Base-by-base conservation (phyloP, 1,140 invertebrate genomes). In the Streblospio benedicti region DNA sequence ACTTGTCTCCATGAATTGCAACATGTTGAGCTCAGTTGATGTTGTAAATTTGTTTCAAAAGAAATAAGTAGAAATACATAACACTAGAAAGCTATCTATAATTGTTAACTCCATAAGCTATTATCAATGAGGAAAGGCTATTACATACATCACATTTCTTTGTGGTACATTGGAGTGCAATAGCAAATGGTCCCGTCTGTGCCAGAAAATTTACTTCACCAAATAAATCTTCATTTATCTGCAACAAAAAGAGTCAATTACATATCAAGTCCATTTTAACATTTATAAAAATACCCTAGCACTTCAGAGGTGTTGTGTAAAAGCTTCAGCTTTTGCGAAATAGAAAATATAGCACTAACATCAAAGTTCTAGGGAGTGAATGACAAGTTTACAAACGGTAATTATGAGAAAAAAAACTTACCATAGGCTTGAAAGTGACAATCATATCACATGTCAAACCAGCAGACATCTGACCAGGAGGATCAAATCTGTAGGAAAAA, bases 381-480 rank as follows among this genome's bases (percentile, higher is more conserved):
- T 41, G 38, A 41, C 38, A 12, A n/a, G n/a, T 12, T 41, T 41
- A 41, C 38, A 12, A n/a, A n/a, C 12, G 38, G 12, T n/a, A 41
- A 41, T 20, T 47, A 20, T 5, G 5, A 47, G n/a, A 47, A 44
- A 23, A n/a, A 33, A 25, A 4, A 32, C 62, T 63, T 66, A 77
- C 76, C 73, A 75, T 76, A 25, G 77, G 76, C 61, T 72, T 73
- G 61, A 79, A 79, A 6, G 72, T 76, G 6, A 78, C 73, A 35
- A 71, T 50, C 62, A 78, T 68, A 52, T 77, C 71, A 71, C 77
- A 79, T 3, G 77, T 75, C 32, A 78, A 65, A 35, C 77, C 77
- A 53, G 77, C 76, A 35, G 77, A 79, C 68, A 79, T 72, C 61
- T 74, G 75, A n/a, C 77, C 77, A 56, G 76, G 75, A 16, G 76